Base-by-base conservation (phyloP, 2,888 invertebrate genomes). In the Sinohyriopsis cumingii region DNA sequence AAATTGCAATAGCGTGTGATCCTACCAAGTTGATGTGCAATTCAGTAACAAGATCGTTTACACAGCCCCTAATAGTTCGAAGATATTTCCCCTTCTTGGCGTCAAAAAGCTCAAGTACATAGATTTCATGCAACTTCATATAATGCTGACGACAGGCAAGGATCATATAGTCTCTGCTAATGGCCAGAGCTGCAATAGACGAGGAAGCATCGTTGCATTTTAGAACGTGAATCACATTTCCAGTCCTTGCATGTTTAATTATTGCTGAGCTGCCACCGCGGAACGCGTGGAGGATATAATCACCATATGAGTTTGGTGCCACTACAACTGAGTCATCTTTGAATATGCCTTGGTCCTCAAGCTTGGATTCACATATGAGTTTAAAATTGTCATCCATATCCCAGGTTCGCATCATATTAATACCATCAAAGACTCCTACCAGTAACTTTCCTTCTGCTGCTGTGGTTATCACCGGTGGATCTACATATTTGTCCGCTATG, bases 101-200 rank as follows among this genome's bases (percentile, higher is more conserved):
- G 68, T 88, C 87, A 76, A 89, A 89, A 45, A 89, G 77, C 69
- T 89, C 89, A 18, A 89, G 73, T 56, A 80, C 76, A 57, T 84
- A 83, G 45, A 88, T 83, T 75, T 88, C 87, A 65, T 86, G 84
- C 15, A 82, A 69, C 57, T 86, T 82, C 83, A 86, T 84, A 72
- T 85, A 86, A 59, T 84, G 84, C 69, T 85, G 86, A 57, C 87
- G 79, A 63, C 85, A 86, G 19, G 84, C 88, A 24, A 87, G 65
- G 59, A 89, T 82, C 75, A 82, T 84, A 74, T 89, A 89, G 73
- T 88, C 88, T 53, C 83, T 75, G 5, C 87, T 82, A 12, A 82
- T 78, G n/a, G 83, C 87, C 62, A 89, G 72, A 3, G 87, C 86
- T 15, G 82, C 82, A 15, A 88, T 80, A 7, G 86, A 82, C 1